Percentiles rank a stretch among this genome's conserved stretches.
These are phyloP conservation scores for Trematomus loennbergii DNA, from an alignment of 2,113 vertebrate genomes.

Conservation along the genomic window DNA sequence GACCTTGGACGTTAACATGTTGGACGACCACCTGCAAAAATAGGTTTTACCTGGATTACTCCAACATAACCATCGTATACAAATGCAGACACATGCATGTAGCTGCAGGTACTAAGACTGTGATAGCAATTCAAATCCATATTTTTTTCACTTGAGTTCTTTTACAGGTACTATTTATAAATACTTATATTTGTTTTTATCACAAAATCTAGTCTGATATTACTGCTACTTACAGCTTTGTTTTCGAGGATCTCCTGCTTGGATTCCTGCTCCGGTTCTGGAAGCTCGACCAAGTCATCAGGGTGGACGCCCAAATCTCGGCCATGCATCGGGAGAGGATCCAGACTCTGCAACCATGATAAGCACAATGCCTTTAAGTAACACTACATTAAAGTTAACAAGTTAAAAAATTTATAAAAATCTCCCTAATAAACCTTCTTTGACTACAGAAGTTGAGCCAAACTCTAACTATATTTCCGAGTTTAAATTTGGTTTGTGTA, in stretches of 20 bases:
- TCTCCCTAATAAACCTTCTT: neutral
- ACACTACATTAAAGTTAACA: too few species aligned
- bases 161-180: too few species aligned
- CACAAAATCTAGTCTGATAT: neutral
- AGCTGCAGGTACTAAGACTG: neutral
- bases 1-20: slow-evolving; percentile 93
- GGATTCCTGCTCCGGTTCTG: slow-evolving; percentile 89
- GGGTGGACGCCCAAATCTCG: slow-evolving; percentile 87
- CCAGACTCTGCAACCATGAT: slow-evolving; percentile 86
- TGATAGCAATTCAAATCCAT: neutral
- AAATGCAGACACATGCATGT: neutral
- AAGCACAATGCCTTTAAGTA: neutral
- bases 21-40: slow-evolving; percentile 92
- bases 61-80: neutral
- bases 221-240: slow-evolving; percentile 88
- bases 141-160: too few species aligned
- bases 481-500: neutral
- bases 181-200: neutral
- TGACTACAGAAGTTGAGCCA: neutral
- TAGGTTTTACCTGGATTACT: neutral
- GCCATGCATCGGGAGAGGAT: slow-evolving; percentile 90
- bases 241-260: slow-evolving; percentile 97
- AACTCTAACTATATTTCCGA: neutral
- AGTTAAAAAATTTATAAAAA: neutral
- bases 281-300: slow-evolving; percentile 88